phyloP scores from a whole-genome alignment of 2,797 vertebrate species.

The Lophius americanus region DNA sequence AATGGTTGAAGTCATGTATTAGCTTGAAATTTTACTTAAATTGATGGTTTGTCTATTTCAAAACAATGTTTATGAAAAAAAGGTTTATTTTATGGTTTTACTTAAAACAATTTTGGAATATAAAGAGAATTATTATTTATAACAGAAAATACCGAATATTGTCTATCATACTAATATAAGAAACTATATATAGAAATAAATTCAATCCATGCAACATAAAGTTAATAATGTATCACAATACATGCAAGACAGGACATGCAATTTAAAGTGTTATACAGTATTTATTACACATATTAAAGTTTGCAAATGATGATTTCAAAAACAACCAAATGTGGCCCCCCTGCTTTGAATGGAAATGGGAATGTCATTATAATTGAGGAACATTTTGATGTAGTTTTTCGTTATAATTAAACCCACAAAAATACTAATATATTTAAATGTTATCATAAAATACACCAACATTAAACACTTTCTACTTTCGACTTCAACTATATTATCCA shows the following conservation, averaged over 20 bases:
- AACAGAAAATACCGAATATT: background rate
- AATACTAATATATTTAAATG: slow-evolving; percentile 4
- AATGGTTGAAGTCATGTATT: background rate
- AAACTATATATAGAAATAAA: background rate
- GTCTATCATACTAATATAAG: background rate
- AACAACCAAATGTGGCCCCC: slow-evolving; percentile 2
- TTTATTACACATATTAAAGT: slow-evolving; percentile 72
- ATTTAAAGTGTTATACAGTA: slow-evolving; percentile 26
- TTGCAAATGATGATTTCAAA: slow-evolving; percentile 50
- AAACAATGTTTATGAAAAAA: background rate
- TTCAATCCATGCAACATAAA: slow-evolving; percentile 39
- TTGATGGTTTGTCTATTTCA: too few species aligned
- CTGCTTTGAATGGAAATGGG: background rate
- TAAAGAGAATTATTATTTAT: background rate
- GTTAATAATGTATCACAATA: slow-evolving; percentile 24
- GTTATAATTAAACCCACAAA: background rate
- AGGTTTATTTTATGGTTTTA: background rate
- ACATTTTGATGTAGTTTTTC: background rate
- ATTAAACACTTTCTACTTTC: slow-evolving; percentile 8
- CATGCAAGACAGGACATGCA: slow-evolving; percentile 73
- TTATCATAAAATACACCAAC: slow-evolving; percentile 9
- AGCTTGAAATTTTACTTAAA: background rate
- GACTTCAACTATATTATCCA: slow-evolving; percentile 7
- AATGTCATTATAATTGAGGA: background rate
- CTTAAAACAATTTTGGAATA: too few species aligned